phyloP scores from a whole-genome alignment of 2,113 vertebrate species.

The Hymenochirus boettgeri region DNA sequence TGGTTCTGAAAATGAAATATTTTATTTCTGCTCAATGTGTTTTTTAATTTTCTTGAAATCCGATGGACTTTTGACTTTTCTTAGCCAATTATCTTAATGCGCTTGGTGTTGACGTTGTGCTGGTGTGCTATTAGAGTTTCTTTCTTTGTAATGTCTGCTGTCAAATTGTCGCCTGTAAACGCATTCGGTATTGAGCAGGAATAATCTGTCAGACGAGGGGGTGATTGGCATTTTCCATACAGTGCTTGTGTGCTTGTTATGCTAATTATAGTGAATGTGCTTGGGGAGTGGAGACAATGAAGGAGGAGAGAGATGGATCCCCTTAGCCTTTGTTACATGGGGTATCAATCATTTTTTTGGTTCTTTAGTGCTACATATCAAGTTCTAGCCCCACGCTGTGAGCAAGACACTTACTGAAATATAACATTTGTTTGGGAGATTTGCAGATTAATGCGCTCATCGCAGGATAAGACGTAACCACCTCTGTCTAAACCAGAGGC shows the following conservation, averaged over 20 bases:
- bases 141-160: neutral
- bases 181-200: neutral
- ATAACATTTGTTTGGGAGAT: neutral
- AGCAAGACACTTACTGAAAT: neutral
- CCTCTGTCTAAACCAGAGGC: neutral
- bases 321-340: slow-evolving; percentile 4
- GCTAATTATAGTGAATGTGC: slow-evolving; percentile 12
- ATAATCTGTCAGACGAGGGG: neutral
- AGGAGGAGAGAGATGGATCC: neutral
- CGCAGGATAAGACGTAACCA: neutral
- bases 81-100: no score
- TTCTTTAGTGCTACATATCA: neutral
- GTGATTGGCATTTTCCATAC: neutral
- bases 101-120: no score
- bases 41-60: no score
- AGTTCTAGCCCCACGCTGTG: slow-evolving; percentile 1
- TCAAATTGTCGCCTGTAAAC: neutral
- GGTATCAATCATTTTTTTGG: slow-evolving; percentile 17
- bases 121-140: no score
- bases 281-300: neutral
- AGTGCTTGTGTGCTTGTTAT: neutral
- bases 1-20: no score
- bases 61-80: no score
- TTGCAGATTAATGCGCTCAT: slow-evolving; percentile 8
- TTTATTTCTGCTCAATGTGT: no score